These are phyloP conservation scores for Bettongia penicillata DNA, from an alignment of 2,113 vertebrate genomes.

Conservation along the genomic window DNA sequence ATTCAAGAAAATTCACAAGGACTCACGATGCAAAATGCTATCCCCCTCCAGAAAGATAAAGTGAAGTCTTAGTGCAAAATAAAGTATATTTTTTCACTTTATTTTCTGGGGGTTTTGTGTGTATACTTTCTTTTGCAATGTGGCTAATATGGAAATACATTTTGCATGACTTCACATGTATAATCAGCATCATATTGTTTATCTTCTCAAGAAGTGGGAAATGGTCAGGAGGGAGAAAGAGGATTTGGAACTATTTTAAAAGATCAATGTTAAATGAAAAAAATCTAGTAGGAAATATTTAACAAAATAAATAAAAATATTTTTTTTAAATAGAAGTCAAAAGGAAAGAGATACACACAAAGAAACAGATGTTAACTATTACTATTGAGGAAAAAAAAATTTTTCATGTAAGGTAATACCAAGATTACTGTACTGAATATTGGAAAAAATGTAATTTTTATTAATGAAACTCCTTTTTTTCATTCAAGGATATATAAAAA, in stretches of 20 bases:
- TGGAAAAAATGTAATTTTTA: neutral
- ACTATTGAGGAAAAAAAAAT: no score
- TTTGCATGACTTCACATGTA: neutral
- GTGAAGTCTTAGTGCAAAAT: neutral
- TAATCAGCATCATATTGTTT: neutral
- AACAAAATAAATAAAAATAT: neutral
- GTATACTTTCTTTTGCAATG: neutral
- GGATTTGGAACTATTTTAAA: neutral
- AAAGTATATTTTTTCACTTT: neutral
- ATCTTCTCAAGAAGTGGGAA: neutral
- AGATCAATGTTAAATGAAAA: neutral
- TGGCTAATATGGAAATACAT: neutral
- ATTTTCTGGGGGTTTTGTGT: neutral
- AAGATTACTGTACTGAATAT: neutral
- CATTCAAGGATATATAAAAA: no score
- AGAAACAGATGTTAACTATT: no score
- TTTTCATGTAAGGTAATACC: no score
- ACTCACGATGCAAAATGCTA: neutral
- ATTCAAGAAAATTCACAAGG: neutral
- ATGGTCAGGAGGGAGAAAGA: neutral
- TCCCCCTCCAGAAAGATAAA: neutral
- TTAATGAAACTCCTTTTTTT: neutral
- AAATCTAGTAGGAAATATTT: neutral
- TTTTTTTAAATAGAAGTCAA: no score
- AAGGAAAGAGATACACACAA: no score